Evolutionary conservation across 2,888 invertebrate genomes (phyloP).

Genomic region (Morpho deidamia): DNA sequence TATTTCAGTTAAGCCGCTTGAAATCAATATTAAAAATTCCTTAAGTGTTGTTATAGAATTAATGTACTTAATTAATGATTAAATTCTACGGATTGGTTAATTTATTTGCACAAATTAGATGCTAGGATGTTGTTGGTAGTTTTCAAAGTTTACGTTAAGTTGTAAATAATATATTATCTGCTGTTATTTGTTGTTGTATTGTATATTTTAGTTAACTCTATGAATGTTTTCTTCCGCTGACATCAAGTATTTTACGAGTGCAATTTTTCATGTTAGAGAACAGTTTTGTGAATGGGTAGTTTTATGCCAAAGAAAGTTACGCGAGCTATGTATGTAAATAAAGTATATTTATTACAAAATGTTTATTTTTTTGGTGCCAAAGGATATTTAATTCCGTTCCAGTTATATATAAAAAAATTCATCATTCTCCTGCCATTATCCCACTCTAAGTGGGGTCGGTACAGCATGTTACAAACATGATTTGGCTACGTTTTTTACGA

Average conservation of each 20-base stretch:
- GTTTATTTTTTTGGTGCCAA: not conserved
- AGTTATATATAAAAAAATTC: too few relatives aligned
- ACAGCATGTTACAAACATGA: too few relatives aligned
- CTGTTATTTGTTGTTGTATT: constrained; percentile 24
- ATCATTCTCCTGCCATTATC: too few relatives aligned
- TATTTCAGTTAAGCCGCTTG: too few relatives aligned
- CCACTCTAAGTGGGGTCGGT: too few relatives aligned
- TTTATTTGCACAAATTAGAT: constrained; percentile 27
- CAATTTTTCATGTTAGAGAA: constrained; percentile 47
- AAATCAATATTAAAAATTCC: too few relatives aligned
- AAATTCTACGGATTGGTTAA: constrained; percentile 4
- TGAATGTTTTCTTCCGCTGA: constrained; percentile 15
- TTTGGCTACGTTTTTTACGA: too few relatives aligned
- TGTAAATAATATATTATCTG: constrained; percentile 37
- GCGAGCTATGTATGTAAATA: constrained; percentile 63
- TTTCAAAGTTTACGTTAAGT: constrained; percentile 36
- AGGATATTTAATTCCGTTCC: too few relatives aligned
- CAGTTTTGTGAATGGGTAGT: constrained; percentile 53
- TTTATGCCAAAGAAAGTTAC: constrained; percentile 70
- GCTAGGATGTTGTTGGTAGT: constrained; percentile 33
- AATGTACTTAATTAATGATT: not conserved
- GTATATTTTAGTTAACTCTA: constrained; percentile 25
- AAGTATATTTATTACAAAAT: constrained; percentile 46
- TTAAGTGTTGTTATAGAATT: not conserved
- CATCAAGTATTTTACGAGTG: constrained; percentile 61